Base-by-base conservation (phyloP, 1,140 invertebrate genomes). In the Platyura marginata region DNA sequence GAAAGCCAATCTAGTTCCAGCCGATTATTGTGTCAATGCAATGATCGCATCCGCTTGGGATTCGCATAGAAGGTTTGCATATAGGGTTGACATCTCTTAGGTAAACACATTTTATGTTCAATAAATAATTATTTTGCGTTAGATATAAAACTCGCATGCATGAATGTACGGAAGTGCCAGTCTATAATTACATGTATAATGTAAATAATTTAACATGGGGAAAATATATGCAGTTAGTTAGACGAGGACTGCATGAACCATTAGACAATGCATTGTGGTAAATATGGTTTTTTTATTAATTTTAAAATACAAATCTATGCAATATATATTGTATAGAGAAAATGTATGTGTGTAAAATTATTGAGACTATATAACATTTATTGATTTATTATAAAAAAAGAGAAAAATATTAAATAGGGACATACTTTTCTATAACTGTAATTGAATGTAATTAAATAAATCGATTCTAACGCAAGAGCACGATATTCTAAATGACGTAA, bases 1-100 rank as follows among this genome's bases (percentile, higher is more conserved):
- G 18, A 65, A 63, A 36, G 72, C 80, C 13, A 82, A 88, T 55
- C 61, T 89, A 19, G 71, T 89, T 19, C 84, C 85, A 5, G 81
- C 79, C 10, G 84, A 89, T 66, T 69, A 77, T 44, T 73, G 77
- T 19, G 72, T 82, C 8, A 88, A 83, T 61, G 69, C 77, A 41
- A 65, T 85, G 51, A 77, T 88, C 45, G 74, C 74, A 11, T 69
- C 71, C 47, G 81, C 77, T 25, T 83, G 78, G 72, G 69, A 81
- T 47, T 69, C 75, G 8, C 66, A 67, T 19, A 51, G 52, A 49
- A 55, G 56, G 58, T 61, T 29, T 29, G 6, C 25, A 8, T 29
- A n/a, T n/a, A n/a, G n/a, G n/a, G n/a, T n/a, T n/a, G n/a, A n/a
- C n/a, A n/a, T n/a, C n/a, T n/a, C n/a, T n/a, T n/a, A n/a, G n/a